A percentile compares a stretch with the other conserved stretches of the same genome.
These are phyloP conservation scores for Cardinalis cardinalis DNA, from an alignment of 2,113 vertebrate genomes.

Conservation along the genomic window DNA sequence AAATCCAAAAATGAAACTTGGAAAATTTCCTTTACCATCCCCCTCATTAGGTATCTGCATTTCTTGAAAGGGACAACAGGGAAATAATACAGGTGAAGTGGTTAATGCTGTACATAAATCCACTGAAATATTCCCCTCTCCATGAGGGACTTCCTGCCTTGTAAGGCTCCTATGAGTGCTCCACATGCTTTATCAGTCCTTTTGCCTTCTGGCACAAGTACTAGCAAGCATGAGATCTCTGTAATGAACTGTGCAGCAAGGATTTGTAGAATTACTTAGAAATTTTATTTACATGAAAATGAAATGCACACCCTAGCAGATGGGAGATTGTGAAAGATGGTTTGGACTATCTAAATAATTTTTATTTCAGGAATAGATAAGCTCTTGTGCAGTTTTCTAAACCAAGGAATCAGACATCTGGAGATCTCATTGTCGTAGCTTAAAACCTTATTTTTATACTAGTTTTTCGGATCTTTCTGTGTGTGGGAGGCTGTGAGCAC, in stretches of 20 bases:
- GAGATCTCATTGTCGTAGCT: constrained; percentile 23
- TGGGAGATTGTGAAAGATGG: neutral
- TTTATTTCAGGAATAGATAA: constrained; percentile 31
- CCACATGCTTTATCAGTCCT: neutral
- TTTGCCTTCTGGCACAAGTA: neutral
- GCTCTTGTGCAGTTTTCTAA: constrained; percentile 19
- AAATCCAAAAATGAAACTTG: neutral
- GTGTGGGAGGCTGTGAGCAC: neutral
- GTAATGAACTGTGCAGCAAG: neutral
- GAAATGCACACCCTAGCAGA: neutral
- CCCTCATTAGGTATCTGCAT: neutral
- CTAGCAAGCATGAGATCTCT: neutral
- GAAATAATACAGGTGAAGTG: neutral
- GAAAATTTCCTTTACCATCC: neutral
- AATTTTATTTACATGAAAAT: neutral
- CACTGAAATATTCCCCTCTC: neutral
- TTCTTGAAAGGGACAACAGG: neutral
- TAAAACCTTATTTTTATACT: constrained; percentile 26
- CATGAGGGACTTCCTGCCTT: neutral
- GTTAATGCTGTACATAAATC: neutral
- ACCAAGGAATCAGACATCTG: constrained; percentile 11
- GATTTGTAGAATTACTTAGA: neutral
- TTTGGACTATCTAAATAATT: constrained; percentile 1
- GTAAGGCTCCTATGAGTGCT: neutral
- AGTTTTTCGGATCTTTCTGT: neutral